Base-by-base conservation (phyloP, 2,113 vertebrate genomes). In the Ictalurus furcatus region DNA sequence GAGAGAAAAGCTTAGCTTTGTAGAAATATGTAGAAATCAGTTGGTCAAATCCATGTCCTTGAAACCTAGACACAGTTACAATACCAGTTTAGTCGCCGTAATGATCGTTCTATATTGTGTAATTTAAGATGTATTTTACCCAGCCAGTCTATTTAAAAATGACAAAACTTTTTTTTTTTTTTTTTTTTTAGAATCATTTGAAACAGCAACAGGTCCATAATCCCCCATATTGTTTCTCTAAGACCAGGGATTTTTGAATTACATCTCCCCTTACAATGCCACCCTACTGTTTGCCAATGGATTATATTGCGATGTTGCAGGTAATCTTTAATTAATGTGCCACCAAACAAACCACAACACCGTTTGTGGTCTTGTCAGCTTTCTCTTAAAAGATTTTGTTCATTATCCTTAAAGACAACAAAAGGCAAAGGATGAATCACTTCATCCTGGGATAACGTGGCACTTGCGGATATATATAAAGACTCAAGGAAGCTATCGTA, bases 151-250 rank as follows among this genome's bases (percentile, higher is more conserved):
- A 85, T 84, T 87, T 65, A 58, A 85, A 87, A 58, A 44, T 65
- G 67, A 58, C 34, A 85, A 71, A 85, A 76, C 28, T 54, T 52
- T 14, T 80, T 30, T 14, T 40, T 40, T 71, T 34, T 71, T 40
- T 30, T 44, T 48, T 71, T 71, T 71, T 44, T 0, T 23, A 54
- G 59, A 61, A 61, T 16, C 6, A 25, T 84, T 34, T 79, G 56
- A 84, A 74, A 69, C 23, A 79, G 67, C 84, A 88, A 85, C 16
- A 78, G 92, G 89, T 85, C 90, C 69, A 21, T 93, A 92, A 94
- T 94, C 93, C 92, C 9, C 87, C 48, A 89, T 84, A 88, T 94
- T 95, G 90, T 95, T 95, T 94, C 92, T 94, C 93, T 95, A 91
- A 93, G 69, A 63, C 54, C 87, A 88, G 87, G 84, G 7, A 91